Conservation (phyloP, 2,888 invertebrate genomes). For the Serrognathus titanus region DNA sequence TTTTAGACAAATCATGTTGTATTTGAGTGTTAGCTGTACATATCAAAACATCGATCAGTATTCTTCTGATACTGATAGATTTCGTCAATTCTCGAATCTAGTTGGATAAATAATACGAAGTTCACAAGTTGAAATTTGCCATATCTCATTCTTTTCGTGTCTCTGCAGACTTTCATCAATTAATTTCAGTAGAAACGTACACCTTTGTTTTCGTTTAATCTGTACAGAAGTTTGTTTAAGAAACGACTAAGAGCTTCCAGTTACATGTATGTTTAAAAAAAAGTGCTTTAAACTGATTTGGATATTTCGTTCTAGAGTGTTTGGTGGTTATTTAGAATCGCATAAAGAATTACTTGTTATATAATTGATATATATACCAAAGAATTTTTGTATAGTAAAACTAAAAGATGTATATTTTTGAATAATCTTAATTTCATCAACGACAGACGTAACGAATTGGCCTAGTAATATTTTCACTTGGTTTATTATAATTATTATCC, state of each 20-base stretch:
- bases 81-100: slow-evolving; percentile 15
- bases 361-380: slow-evolving; percentile 42
- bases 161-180: no score
- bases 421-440: slow-evolving; percentile 30
- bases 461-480: slow-evolving; percentile 15
- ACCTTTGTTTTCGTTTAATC: no score
- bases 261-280: slow-evolving; percentile 2
- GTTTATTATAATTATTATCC: slow-evolving; percentile 9
- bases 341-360: not conserved
- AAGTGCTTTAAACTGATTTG: not conserved
- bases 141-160: not conserved
- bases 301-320: not conserved
- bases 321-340: slow-evolving; percentile 1
- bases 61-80: slow-evolving; percentile 14
- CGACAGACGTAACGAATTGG: slow-evolving; percentile 29
- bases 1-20: slow-evolving; percentile 12
- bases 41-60: slow-evolving; percentile 22
- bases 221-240: not conserved
- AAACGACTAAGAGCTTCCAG: slow-evolving; percentile 24
- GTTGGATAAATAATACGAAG: not conserved
- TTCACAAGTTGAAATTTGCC: not conserved
- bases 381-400: slow-evolving; percentile 48
- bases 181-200: no score
- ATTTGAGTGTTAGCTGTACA: slow-evolving; percentile 24
- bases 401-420: slow-evolving; percentile 43